Conservation (phyloP, 2,888 invertebrate species). For the Nomada flava region DNA sequence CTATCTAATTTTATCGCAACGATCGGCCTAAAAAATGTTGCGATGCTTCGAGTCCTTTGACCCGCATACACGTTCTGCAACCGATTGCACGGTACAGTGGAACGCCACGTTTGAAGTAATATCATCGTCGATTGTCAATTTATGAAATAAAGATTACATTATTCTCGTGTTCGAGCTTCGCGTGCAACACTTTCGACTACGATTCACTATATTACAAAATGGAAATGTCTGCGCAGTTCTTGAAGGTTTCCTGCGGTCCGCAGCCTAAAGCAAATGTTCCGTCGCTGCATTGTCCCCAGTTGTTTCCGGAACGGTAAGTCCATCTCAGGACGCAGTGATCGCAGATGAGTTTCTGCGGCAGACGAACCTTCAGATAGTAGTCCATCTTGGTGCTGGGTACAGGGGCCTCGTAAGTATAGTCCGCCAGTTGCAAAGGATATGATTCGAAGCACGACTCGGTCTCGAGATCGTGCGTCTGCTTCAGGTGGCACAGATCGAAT, state of each 20-base stretch:
- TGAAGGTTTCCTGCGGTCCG: conserved; percentile 85
- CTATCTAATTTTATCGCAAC: too few species aligned
- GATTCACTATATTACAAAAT: conserved; percentile 25
- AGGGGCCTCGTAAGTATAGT: conserved; percentile 71
- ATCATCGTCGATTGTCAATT: neutral
- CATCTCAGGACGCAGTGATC: conserved; percentile 86
- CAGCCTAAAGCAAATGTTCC: conserved; percentile 84
- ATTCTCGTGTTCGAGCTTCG: neutral
- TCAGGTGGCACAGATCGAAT: conserved; percentile 85
- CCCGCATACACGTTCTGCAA: too few species aligned
- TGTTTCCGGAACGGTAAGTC: conserved; percentile 86
- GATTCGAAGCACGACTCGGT: conserved; percentile 85
- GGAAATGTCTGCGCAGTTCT: conserved; percentile 85
- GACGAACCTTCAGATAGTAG: conserved; percentile 74
- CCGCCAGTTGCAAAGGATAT: conserved; percentile 80
- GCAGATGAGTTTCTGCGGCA: conserved; percentile 85
- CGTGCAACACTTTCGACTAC: too few species aligned
- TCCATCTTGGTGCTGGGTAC: conserved; percentile 26
- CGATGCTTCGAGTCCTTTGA: too few species aligned
- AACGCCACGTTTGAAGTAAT: neutral
- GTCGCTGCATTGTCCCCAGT: conserved; percentile 84
- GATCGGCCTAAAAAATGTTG: too few species aligned
- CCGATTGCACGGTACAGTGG: too few species aligned
- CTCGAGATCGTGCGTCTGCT: conserved; percentile 81
- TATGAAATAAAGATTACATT: too few species aligned